phyloP scores from a whole-genome alignment of 2,113 vertebrate genomes.

The Pyxicephalus adspersus region DNA sequence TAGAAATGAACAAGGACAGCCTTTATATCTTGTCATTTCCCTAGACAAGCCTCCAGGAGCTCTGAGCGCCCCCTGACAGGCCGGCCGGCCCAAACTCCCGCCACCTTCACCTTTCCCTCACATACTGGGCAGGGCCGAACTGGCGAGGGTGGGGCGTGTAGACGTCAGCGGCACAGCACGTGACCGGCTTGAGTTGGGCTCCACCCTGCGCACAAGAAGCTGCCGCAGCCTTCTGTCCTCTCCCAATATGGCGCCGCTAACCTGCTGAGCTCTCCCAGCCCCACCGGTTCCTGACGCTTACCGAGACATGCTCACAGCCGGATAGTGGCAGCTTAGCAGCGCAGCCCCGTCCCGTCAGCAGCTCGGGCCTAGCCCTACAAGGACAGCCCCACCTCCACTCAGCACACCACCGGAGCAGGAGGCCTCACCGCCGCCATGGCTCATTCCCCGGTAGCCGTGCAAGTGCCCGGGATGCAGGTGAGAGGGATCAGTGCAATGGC shows the following conservation, averaged over 20 bases:
- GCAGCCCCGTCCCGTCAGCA: slow-evolving; percentile 59
- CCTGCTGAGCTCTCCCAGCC: slow-evolving; percentile 43
- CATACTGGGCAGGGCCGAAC: neutral
- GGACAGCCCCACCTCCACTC: slow-evolving; percentile 69
- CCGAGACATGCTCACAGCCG: slow-evolving; percentile 49
- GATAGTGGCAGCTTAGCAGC: slow-evolving; percentile 33
- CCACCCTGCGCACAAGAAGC: slow-evolving; percentile 32
- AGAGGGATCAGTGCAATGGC: slow-evolving; percentile 59
- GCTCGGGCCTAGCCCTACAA: slow-evolving; percentile 51
- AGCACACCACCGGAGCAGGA: slow-evolving; percentile 65
- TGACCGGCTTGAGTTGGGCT: slow-evolving; percentile 25
- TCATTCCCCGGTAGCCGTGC: slow-evolving; percentile 81
- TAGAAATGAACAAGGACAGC: too few relatives aligned
- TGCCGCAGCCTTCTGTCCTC: slow-evolving; percentile 42
- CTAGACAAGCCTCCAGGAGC: too few relatives aligned
- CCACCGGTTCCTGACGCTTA: neutral
- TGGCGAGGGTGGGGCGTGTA: neutral
- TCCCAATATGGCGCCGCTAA: slow-evolving; percentile 61
- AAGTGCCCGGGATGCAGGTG: slow-evolving; percentile 89
- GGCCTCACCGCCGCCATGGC: slow-evolving; percentile 73
- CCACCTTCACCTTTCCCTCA: slow-evolving; percentile 19
- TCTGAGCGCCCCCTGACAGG: too few relatives aligned
- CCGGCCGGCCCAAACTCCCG: neutral
- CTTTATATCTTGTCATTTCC: too few relatives aligned
- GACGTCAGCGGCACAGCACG: slow-evolving; percentile 21